Percentiles rank a stretch among this genome's conserved stretches.
phyloP scores from a whole-genome alignment of 2,797 vertebrate species.

The Crypturellus tataupa region DNA sequence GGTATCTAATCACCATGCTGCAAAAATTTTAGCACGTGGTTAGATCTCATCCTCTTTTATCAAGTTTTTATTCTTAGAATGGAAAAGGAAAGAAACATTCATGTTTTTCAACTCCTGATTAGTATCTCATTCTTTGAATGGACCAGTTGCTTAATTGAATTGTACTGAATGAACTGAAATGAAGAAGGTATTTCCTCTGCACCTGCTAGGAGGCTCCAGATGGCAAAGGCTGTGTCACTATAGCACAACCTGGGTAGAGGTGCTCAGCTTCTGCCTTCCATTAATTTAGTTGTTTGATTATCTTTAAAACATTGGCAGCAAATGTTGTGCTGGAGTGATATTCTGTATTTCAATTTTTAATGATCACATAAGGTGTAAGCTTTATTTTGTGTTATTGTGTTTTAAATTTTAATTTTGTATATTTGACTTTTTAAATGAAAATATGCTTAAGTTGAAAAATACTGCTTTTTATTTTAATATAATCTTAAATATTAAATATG shows the following conservation, averaged over 20 bases:
- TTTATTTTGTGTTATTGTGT: neutral
- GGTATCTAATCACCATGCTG: neutral
- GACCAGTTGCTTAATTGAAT: neutral
- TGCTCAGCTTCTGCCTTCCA: neutral
- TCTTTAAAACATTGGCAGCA: neutral
- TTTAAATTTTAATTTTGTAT: neutral
- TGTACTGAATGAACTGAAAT: slow-evolving; percentile 18
- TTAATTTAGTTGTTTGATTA: neutral
- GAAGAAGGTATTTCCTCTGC: slow-evolving; percentile 41
- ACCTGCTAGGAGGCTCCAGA: neutral
- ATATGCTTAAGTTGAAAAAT: neutral
- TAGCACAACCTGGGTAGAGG: neutral
- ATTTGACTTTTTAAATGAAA: neutral
- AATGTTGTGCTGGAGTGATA: neutral
- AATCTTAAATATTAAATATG: neutral
- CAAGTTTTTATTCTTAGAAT: slow-evolving; percentile 17
- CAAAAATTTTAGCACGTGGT: slow-evolving; percentile 22
- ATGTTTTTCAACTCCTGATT: neutral
- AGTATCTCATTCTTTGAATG: slow-evolving; percentile 20
- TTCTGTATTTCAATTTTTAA: neutral
- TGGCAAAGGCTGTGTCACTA: neutral
- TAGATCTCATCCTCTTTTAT: slow-evolving; percentile 1
- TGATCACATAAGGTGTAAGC: neutral
- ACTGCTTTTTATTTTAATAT: neutral
- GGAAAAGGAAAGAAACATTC: neutral